Evolutionary conservation across 2,888 invertebrate species (phyloP), one percentile per base, ranked within the genome.

Genomic region (Herminia tarsipennalis): DNA sequence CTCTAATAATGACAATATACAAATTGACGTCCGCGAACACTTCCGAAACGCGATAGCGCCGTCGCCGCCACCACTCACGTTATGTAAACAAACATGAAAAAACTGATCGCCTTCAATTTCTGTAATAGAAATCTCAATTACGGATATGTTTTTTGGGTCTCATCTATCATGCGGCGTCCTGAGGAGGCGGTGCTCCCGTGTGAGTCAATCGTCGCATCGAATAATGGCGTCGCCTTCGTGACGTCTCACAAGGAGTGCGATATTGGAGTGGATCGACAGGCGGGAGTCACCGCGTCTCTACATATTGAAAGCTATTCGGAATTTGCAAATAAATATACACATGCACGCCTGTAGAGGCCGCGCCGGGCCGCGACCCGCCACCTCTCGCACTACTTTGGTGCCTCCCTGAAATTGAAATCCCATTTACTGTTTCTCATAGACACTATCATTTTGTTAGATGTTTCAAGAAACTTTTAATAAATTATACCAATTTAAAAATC

Each of bases 1-100:
- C 81, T 90, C 82, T 87, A 86, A 90, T 89, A 89, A 90, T 90
- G 91, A 91, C 90, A 90, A 91, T 91, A 90, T 88, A 91, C 91
- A 91, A 91, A 91, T 91, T 90, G 89, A 88, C 84, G 86, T 84
- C 88, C 87, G 84, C 78, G 75, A 77, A 73, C 78, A 82, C 84
- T 86, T 87, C 81, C 87, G 89, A 87, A 88, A 90, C 76, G 82
- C 84, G 89, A 88, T 90, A 87, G 82, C 79, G 69, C 67, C 68
- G 74, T 44, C 52, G 71, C 54, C 67, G 61, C 58, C 70, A 72
- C 85, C 88, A 89, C 88, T 90, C 81, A 87, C 83, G 87, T 88
- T 88, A 88, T 86, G 82, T 84, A 88, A 85, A 89, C 90, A 89
- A 86, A 88, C 85, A 86, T 71, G 74, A 76, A 86, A 79, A 81